These are phyloP conservation scores for Polypterus bichir DNA, from an alignment of 2,113 vertebrate species.

Conservation along the genomic window DNA sequence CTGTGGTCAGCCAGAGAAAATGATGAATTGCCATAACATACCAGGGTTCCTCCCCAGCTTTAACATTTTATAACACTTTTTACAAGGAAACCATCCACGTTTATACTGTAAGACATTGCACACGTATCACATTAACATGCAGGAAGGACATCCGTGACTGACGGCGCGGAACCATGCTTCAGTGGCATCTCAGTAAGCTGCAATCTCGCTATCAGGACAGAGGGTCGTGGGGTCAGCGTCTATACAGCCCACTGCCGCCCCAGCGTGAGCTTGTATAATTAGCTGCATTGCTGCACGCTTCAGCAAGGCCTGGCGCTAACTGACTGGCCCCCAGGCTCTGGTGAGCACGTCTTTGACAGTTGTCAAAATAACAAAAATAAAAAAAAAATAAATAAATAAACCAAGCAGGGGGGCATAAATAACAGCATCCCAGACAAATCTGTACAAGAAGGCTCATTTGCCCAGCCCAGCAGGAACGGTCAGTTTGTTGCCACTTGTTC, in stretches of 20 bases:
- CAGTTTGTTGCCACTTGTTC: too few relatives aligned
- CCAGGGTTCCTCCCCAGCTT: too few relatives aligned
- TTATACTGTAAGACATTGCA: too few relatives aligned
- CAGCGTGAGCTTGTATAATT: slow-evolving; percentile 18
- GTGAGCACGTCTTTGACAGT: slow-evolving; percentile 11
- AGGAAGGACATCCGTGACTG: slow-evolving; percentile 17
- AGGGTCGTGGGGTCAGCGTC: slow-evolving; percentile 22
- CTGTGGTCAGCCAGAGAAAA: too few relatives aligned
- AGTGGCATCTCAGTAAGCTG: slow-evolving; percentile 26
- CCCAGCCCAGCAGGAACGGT: slow-evolving; percentile 40
- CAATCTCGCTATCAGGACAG: slow-evolving; percentile 27
- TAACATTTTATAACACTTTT: too few relatives aligned
- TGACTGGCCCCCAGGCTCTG: slow-evolving; percentile 7
- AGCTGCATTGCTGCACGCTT: slow-evolving; percentile 7
- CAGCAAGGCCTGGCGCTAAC: slow-evolving; percentile 16
- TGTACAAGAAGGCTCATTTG: slow-evolving; percentile 55
- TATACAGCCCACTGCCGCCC: slow-evolving; percentile 20
- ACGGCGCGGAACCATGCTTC: slow-evolving; percentile 22
- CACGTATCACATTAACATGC: slow-evolving; percentile 24
- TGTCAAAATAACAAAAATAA: slow-evolving; percentile 16
- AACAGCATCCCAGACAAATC: slow-evolving; percentile 45
- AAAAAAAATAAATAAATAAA: background rate
- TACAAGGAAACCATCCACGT: too few relatives aligned
- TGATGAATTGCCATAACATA: too few relatives aligned
- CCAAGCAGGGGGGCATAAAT: background rate